These are phyloP conservation scores for Hofmannophila pseudospretella DNA, from an alignment of 2,888 invertebrate genomes.

Conservation along the genomic window DNA sequence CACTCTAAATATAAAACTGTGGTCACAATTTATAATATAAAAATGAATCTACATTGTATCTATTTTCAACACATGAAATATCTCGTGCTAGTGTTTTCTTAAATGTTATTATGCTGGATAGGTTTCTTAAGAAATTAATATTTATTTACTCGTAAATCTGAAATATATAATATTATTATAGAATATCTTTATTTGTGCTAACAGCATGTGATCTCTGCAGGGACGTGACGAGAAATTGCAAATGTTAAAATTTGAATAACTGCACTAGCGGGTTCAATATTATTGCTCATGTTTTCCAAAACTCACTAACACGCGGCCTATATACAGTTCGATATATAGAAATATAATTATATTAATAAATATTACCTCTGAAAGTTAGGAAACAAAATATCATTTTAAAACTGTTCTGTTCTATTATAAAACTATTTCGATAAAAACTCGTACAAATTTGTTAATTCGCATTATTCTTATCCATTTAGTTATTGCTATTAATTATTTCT, in stretches of 20 bases:
- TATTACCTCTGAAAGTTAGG: constrained; percentile 80
- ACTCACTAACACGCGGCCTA: constrained; percentile 59
- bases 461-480: constrained; percentile 64
- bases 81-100: constrained; percentile 67
- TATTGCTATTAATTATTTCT: constrained; percentile 72
- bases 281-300: constrained; percentile 54
- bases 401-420: constrained; percentile 73
- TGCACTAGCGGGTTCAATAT: constrained; percentile 68
- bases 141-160: constrained; percentile 20
- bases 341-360: constrained; percentile 82
- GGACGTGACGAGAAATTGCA: constrained; percentile 61
- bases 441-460: constrained; percentile 75
- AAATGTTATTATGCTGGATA: constrained; percentile 52
- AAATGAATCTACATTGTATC: constrained; percentile 67
- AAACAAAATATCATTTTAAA: constrained; percentile 73
- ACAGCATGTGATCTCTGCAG: constrained; percentile 66
- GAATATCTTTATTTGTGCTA: constrained; percentile 60
- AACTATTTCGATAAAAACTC: constrained; percentile 76
- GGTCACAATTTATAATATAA: constrained; percentile 75
- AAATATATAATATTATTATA: constrained; percentile 14
- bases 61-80: constrained; percentile 63
- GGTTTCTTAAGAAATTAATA: constrained; percentile 48
- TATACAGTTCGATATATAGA: constrained; percentile 76
- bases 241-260: constrained; percentile 79
- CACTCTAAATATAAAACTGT: constrained; percentile 81